A percentile compares a stretch with the other conserved stretches of the same genome.
phyloP scores from a whole-genome alignment of 1,140 invertebrate species.

The Fopius arisanus region DNA sequence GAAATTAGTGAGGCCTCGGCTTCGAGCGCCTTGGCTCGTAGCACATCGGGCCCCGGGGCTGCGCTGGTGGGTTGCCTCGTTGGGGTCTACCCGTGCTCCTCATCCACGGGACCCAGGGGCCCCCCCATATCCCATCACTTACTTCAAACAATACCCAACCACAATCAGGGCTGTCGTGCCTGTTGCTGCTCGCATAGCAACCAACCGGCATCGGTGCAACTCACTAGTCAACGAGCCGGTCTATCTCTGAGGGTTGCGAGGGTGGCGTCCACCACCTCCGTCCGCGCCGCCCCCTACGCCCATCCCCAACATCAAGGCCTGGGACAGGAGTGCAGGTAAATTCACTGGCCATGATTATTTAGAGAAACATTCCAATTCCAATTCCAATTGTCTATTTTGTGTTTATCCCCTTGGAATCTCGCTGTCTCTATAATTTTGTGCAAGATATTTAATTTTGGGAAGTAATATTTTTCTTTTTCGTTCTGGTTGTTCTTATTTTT shows the following conservation, averaged over 20 bases:
- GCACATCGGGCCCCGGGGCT: conserved; percentile 58
- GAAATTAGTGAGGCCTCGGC: conserved; percentile 59
- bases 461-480: background rate
- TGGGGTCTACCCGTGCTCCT: conserved; percentile 66
- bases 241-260: conserved; percentile 65
- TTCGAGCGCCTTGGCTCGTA: conserved; percentile 59
- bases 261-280: conserved; percentile 66
- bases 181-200: conserved; percentile 56
- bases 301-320: conserved; percentile 63
- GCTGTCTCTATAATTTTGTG: too few species aligned
- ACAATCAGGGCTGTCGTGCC: conserved; percentile 52
- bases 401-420: background rate
- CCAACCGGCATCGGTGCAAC: conserved; percentile 54
- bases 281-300: conserved; percentile 65
- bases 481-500: background rate
- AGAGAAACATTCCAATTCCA: background rate
- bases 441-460: too few species aligned
- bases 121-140: conserved; percentile 57
- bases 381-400: background rate
- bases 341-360: background rate
- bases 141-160: conserved; percentile 41
- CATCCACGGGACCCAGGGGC: conserved; percentile 66
- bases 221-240: conserved; percentile 61
- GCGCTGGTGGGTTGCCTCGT: conserved; percentile 67
- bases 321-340: conserved; percentile 65